A percentile compares a stretch with the other conserved stretches of the same genome.
These are phyloP conservation scores for Platynereis dumerilii DNA, from an alignment of 2,888 invertebrate genomes.

Conservation along the genomic window DNA sequence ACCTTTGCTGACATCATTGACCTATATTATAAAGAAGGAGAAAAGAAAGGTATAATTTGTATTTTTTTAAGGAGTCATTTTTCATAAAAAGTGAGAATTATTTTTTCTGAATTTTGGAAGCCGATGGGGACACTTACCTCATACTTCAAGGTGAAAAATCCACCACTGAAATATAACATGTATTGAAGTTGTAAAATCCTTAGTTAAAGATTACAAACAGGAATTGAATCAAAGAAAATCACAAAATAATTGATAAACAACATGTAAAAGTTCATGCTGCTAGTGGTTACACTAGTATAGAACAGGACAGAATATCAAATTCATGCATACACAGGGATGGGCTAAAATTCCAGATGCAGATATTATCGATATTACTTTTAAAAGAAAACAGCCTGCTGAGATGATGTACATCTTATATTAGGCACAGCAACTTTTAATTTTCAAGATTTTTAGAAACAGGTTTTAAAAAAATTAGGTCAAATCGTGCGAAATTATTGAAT, in stretches of 20 bases:
- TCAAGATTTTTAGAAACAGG: too few relatives aligned
- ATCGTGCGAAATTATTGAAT: too few relatives aligned
- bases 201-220: constrained; percentile 20
- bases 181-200: too few relatives aligned
- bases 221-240: not conserved
- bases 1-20: constrained; percentile 45
- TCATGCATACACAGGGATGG: too few relatives aligned
- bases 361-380: too few relatives aligned
- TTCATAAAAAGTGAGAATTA: not conserved
- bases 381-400: not conserved
- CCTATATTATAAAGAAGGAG: constrained; percentile 33
- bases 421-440: too few relatives aligned
- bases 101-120: not conserved
- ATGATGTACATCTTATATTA: too few relatives aligned
- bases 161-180: constrained; percentile 56
- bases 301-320: too few relatives aligned
- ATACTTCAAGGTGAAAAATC: constrained; percentile 57
- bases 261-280: too few relatives aligned
- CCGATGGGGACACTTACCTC: constrained; percentile 38
- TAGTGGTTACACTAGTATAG: too few relatives aligned
- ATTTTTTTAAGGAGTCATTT: not conserved
- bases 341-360: too few relatives aligned
- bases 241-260: not conserved
- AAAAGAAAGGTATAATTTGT: not conserved
- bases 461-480: too few relatives aligned